Conservation (phyloP, 2,888 invertebrate genomes). For the Nymphalis c-album region DNA sequence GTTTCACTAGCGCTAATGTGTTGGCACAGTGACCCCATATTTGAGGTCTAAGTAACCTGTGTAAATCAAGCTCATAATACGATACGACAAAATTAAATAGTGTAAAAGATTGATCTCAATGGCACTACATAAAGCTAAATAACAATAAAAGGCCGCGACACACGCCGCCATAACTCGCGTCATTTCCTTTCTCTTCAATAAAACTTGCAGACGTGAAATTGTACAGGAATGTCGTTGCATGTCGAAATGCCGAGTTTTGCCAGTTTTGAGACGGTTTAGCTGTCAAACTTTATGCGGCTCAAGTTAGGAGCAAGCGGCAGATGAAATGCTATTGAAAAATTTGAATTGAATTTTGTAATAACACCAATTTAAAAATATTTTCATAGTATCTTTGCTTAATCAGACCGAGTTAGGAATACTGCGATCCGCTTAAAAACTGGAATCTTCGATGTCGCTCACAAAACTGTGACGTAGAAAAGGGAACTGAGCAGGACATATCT, state of each 20-base stretch:
- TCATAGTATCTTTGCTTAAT: too few species aligned
- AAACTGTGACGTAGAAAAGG: too few species aligned
- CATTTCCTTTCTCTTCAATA: conserved; percentile 46
- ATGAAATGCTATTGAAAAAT: conserved; percentile 4
- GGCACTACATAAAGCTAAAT: conserved; percentile 19
- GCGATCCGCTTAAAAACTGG: too few species aligned
- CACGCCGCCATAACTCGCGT: conserved; percentile 35
- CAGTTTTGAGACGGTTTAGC: conserved; percentile 47
- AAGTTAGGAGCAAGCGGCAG: conserved; percentile 14
- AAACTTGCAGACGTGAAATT: conserved; percentile 46
- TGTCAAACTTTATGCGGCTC: conserved; percentile 45
- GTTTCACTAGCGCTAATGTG: too few species aligned
- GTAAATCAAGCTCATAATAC: background rate
- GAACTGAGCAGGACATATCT: too few species aligned
- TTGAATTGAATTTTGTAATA: conserved; percentile 4
- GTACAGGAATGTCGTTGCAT: conserved; percentile 45
- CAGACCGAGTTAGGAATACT: too few species aligned
- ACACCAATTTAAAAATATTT: background rate
- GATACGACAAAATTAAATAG: background rate
- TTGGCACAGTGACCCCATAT: too few species aligned
- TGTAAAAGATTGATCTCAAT: conserved; percentile 10
- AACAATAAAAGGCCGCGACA: conserved; percentile 31
- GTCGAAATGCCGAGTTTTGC: conserved; percentile 46
- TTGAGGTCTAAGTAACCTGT: too few species aligned
- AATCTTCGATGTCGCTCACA: too few species aligned